Conservation (phyloP, 2,113 vertebrate genomes). For the Petrocephalus zakoni region DNA sequence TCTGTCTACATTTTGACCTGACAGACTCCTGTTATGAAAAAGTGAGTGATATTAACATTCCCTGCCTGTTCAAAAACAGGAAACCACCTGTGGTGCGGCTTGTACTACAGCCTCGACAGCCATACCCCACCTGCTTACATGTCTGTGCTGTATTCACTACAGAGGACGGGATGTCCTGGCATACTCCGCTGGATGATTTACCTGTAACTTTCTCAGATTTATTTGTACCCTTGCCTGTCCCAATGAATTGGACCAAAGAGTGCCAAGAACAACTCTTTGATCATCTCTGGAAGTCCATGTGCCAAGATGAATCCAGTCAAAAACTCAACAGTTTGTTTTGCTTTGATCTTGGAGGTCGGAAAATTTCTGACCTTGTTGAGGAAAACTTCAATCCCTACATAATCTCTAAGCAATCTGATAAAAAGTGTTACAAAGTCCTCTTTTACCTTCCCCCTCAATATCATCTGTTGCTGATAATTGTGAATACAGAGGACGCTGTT, state of each 20-base stretch:
- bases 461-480: constrained; percentile 64
- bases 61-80: constrained; percentile 57
- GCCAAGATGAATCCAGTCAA: constrained; percentile 25
- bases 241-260: constrained; percentile 23
- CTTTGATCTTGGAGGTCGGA: constrained; percentile 48
- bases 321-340: constrained; percentile 65
- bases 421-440: constrained; percentile 50
- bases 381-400: constrained; percentile 62
- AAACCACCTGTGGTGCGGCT: constrained; percentile 50
- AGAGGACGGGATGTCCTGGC: constrained; percentile 62
- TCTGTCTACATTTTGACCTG: constrained; percentile 67
- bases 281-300: constrained; percentile 60
- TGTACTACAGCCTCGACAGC: constrained; percentile 59
- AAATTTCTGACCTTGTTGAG: constrained; percentile 51
- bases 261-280: constrained; percentile 54
- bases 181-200: constrained; percentile 59
- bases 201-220: constrained; percentile 61
- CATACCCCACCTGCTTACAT: constrained; percentile 58
- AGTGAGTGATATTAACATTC: constrained; percentile 60
- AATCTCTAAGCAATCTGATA: constrained; percentile 38
- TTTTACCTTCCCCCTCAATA: constrained; percentile 67
- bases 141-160: constrained; percentile 66
- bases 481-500: constrained; percentile 42
- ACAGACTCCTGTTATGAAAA: constrained; percentile 57
- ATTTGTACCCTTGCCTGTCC: constrained; percentile 61